Percentiles rank a stretch among this genome's conserved stretches.
These are phyloP conservation scores for Chanos chanos DNA, from an alignment of 2,797 vertebrate species.

Conservation along the genomic window DNA sequence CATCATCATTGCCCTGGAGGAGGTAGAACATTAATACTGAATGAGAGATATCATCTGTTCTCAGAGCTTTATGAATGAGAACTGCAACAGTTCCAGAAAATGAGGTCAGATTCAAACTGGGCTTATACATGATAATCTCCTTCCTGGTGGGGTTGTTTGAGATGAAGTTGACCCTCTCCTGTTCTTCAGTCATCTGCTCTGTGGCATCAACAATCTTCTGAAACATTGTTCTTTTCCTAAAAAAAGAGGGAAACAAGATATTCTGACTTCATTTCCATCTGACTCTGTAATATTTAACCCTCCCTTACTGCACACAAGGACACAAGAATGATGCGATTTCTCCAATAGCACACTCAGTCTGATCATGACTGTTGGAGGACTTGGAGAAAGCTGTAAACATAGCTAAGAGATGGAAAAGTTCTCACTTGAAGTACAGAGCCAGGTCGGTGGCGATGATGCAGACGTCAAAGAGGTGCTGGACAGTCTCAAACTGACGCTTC, in stretches of 20 bases:
- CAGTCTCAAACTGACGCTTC: conserved; percentile 77
- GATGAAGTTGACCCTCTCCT: conserved; percentile 74
- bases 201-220: conserved; percentile 79
- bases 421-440: conserved; percentile 85
- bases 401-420: conserved; percentile 4
- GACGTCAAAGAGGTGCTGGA: conserved; percentile 80
- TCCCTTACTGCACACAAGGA: too few relatives aligned
- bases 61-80: background rate
- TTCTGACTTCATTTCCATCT: too few relatives aligned
- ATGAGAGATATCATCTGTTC: background rate
- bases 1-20: conserved; percentile 83
- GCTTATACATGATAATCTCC: conserved; percentile 79
- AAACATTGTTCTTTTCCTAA: conserved; percentile 83
- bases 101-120: background rate
- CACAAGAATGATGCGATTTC: too few relatives aligned
- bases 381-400: too few relatives aligned
- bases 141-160: conserved; percentile 76
- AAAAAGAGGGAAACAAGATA: too few relatives aligned
- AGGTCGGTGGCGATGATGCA: conserved; percentile 82
- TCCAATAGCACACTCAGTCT: too few relatives aligned
- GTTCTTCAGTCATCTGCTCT: conserved; percentile 75
- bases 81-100: background rate
- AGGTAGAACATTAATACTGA: background rate
- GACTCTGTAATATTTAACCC: too few relatives aligned
- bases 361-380: too few relatives aligned